Evolutionary conservation across 1,140 invertebrate genomes (phyloP).

Genomic region (Sycophila sp.): DNA sequence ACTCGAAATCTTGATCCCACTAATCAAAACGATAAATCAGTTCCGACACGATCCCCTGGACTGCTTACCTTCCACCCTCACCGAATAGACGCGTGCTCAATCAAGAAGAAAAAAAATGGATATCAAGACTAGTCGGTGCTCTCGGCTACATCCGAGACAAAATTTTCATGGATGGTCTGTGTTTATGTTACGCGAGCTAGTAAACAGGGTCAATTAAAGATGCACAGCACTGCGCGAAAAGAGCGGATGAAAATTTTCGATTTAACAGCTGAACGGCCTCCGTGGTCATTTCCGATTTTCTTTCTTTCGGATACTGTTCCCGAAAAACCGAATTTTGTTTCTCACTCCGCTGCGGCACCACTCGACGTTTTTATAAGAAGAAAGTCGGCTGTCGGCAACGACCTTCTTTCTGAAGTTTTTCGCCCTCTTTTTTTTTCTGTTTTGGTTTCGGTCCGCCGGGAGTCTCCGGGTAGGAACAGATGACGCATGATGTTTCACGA

Average conservation of each 20-base stretch:
- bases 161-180: too few relatives aligned
- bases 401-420: not conserved
- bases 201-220: not conserved
- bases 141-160: too few relatives aligned
- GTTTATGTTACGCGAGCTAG: not conserved
- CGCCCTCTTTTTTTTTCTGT: not conserved
- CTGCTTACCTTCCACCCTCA: too few relatives aligned
- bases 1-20: not conserved
- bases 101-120: not conserved
- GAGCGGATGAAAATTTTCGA: conserved; percentile 28
- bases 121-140: too few relatives aligned
- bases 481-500: too few relatives aligned
- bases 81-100: not conserved
- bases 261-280: conserved; percentile 20
- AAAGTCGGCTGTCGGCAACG: too few relatives aligned
- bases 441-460: too few relatives aligned
- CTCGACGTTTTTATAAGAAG: too few relatives aligned
- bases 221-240: too few relatives aligned
- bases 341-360: too few relatives aligned
- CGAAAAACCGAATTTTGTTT: too few relatives aligned
- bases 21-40: conserved; percentile 3
- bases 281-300: conserved; percentile 19
- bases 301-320: not conserved
- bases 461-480: too few relatives aligned
- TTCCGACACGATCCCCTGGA: not conserved